Conservation (phyloP, 35 echinoderm and acorn worm genomes). For the Diadema setosum region DNA sequence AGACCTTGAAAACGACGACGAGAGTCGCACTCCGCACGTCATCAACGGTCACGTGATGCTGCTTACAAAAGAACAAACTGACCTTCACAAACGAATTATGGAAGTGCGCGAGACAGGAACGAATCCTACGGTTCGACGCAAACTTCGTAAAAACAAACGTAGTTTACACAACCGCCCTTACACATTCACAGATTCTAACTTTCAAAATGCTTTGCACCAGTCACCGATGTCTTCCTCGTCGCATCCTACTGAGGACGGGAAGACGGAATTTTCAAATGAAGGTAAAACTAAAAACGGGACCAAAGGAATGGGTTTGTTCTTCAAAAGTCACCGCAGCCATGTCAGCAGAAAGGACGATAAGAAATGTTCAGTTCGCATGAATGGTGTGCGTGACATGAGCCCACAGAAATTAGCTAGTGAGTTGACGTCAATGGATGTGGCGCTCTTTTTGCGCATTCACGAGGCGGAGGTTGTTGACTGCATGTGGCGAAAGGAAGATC, state of each 20-base stretch:
- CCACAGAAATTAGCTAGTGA: constrained; percentile 63
- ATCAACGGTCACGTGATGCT: constrained; percentile 93
- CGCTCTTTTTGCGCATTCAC: constrained; percentile 71
- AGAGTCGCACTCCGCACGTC: constrained; percentile 32
- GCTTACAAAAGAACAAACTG: constrained; percentile 27
- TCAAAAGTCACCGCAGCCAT: background rate
- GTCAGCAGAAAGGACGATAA: too few species aligned
- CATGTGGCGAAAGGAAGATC: constrained; percentile 70
- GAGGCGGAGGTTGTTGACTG: constrained; percentile 83
- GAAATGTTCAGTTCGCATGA: too few species aligned
- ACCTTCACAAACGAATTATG: constrained; percentile 31
- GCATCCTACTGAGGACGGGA: background rate
- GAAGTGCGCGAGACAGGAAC: background rate
- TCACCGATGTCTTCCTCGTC: background rate
- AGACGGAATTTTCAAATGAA: background rate
- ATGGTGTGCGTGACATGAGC: constrained; percentile 12
- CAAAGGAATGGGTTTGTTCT: background rate
- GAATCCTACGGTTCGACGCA: background rate
- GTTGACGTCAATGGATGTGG: constrained; percentile 62
- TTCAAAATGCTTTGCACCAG: background rate
- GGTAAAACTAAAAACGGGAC: background rate
- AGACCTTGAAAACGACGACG: constrained; percentile 63
- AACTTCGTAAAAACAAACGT: too few species aligned
- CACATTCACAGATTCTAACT: background rate
- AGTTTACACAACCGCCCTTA: too few species aligned